These are phyloP conservation scores for Scatophagus argus DNA, from an alignment of 2,113 vertebrate species.

Conservation along the genomic window DNA sequence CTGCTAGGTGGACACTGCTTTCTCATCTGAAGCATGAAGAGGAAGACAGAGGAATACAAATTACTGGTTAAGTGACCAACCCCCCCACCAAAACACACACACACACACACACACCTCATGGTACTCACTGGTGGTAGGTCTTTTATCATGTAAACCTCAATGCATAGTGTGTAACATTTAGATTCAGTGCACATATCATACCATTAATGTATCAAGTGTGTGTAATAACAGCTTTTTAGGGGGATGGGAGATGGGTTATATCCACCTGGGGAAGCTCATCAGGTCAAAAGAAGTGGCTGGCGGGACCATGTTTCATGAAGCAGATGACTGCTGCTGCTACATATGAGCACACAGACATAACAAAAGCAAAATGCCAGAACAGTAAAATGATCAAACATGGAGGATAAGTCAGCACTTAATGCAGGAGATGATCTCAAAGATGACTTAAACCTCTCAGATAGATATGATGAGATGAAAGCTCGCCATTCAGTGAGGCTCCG, in stretches of 20 bases:
- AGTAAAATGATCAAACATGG: not conserved
- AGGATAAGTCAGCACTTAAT: fast-evolving
- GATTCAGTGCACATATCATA: not conserved
- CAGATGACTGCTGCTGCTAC: not conserved
- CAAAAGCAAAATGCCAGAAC: not conserved
- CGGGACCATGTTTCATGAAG: not conserved
- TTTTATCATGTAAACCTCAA: not conserved
- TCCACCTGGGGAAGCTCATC: not conserved
- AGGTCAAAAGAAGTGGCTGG: not conserved
- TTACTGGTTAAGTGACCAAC: conserved; percentile 42
- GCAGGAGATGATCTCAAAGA: conserved; percentile 8
- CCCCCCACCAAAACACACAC: conserved; percentile 19
- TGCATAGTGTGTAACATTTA: not conserved
- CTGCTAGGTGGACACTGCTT: conserved; percentile 58
- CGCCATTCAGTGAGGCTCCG: not conserved
- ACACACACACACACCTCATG: conserved; percentile 3
- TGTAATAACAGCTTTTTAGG: not conserved
- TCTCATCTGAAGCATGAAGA: conserved; percentile 71
- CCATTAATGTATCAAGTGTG: not conserved
- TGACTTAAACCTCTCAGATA: not conserved
- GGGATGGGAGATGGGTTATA: not conserved
- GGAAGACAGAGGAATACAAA: conserved; percentile 63
- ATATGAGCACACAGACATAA: not conserved
- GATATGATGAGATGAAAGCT: conserved; percentile 16
- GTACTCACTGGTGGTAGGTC: not conserved